Evolutionary conservation across 2,888 invertebrate species (phyloP), one percentile per base, ranked within the genome.

Genomic region (Napeogenes inachia): DNA sequence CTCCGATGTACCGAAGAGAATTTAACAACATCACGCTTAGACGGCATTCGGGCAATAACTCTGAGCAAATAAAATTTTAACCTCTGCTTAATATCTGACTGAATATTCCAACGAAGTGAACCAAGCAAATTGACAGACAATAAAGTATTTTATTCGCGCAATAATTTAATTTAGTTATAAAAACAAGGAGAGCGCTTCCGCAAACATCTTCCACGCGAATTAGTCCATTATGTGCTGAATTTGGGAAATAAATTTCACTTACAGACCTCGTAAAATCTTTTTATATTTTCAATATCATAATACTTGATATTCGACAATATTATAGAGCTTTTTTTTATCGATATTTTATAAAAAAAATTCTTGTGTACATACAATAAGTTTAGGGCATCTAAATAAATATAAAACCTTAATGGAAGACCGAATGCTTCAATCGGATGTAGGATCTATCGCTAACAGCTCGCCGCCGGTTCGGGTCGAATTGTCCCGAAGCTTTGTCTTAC

Each of bases 141-240:
- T 90, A 88, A 90, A 90, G 89, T 89, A 89, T 90, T 90, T 90
- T 89, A 90, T 85, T 80, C 84, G 73, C 72, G 81, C 82, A 84
- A 87, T 90, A 89, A 90, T 87, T 89, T 88, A 81, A 87, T 89
- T 89, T 87, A 59, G 82, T 76, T 83, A 84, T 87, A 88, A 90
- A 88, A 88, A 89, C 89, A 87, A 84, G 74, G 69, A 71, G 62
- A 59, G 62, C 68, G 63, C 70, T 74, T 78, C 79, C 81, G 75
- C 82, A 79, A 82, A 81, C 83, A 83, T 85, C 82, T 86, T 88
- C 80, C 83, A 82, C 86, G 78, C 80, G 88, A 89, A 88, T 89
- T 87, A 85, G 83, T 85, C 86, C 84, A 88, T 90, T 89, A 86
- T 84, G 80, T 78, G 78, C 75, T 70, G 77, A 83, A 81, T 82